Conservation (phyloP, 2,797 vertebrate genomes). For the Discoglossus pictus region DNA sequence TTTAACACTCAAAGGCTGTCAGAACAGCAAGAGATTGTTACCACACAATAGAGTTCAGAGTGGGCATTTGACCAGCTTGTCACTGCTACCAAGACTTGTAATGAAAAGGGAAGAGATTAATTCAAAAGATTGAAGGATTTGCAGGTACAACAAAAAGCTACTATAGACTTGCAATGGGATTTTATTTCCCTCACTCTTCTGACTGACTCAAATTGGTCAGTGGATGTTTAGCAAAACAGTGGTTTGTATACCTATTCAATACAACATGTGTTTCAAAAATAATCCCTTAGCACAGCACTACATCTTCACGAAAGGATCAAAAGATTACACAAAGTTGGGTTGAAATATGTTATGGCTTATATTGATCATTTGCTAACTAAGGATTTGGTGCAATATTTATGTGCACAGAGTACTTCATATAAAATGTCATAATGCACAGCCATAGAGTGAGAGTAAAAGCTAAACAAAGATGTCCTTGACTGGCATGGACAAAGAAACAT, state of each 20-base stretch:
- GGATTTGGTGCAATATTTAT: too few relatives aligned
- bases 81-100: conserved; percentile 34
- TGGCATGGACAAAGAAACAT: too few relatives aligned
- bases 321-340: too few relatives aligned
- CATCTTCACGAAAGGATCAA: too few relatives aligned
- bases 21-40: conserved; percentile 39
- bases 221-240: neutral
- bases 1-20: conserved; percentile 37
- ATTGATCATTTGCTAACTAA: too few relatives aligned
- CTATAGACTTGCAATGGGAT: neutral
- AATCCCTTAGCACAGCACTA: too few relatives aligned
- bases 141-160: conserved; percentile 5
- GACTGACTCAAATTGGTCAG: neutral
- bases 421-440: too few relatives aligned
- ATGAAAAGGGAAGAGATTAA: conserved; percentile 36
- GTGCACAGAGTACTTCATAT: too few relatives aligned
- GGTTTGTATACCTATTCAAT: neutral
- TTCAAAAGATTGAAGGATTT: conserved; percentile 30
- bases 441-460: too few relatives aligned
- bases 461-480: too few relatives aligned
- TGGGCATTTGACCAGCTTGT: conserved; percentile 45
- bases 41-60: conserved; percentile 30
- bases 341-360: too few relatives aligned
- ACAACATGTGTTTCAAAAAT: too few relatives aligned
- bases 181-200: neutral